phyloP scores from a whole-genome alignment of 1,140 invertebrate genomes.

The Drosophila micromelanica region DNA sequence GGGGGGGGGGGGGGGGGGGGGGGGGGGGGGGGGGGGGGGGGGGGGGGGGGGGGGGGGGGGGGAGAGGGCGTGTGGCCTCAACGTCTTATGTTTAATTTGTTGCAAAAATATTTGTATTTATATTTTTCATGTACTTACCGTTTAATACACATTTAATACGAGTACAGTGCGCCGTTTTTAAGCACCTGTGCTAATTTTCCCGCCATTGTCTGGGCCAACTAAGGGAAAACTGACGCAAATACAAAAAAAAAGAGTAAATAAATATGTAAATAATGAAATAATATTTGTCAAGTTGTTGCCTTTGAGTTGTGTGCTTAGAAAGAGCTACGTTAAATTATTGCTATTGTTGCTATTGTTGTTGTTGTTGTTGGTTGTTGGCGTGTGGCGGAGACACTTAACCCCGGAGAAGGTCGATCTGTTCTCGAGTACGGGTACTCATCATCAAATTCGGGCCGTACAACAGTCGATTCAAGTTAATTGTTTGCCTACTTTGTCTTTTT shows the following conservation, averaged over 20 bases:
- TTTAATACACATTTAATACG: slow-evolving; percentile 60
- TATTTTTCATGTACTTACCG: slow-evolving; percentile 66
- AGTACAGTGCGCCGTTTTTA: slow-evolving; percentile 20
- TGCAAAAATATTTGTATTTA: slow-evolving; percentile 74
- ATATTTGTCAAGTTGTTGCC: slow-evolving; percentile 27
- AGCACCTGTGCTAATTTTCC: slow-evolving; percentile 76
- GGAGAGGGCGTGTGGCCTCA: too few species aligned
- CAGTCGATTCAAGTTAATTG: slow-evolving; percentile 20
- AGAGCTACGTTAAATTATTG: slow-evolving; percentile 45
- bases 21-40: too few species aligned
- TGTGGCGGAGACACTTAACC: slow-evolving; percentile 25
- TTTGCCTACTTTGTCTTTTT: slow-evolving; percentile 17
- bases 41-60: too few species aligned
- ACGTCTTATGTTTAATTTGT: slow-evolving; percentile 58
- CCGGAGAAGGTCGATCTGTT: slow-evolving; percentile 26
- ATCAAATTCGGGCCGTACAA: slow-evolving; percentile 15
- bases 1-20: too few species aligned
- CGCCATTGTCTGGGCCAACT: slow-evolving; percentile 72
- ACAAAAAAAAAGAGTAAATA: slow-evolving; percentile 22
- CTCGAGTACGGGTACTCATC: slow-evolving; percentile 2
- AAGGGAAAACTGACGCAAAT: slow-evolving; percentile 48
- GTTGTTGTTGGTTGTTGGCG: slow-evolving; percentile 21
- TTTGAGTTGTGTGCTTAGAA: slow-evolving; percentile 31
- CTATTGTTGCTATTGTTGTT: slow-evolving; percentile 5
- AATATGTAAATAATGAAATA: slow-evolving; percentile 41